Evolutionary conservation across 2,888 invertebrate species (phyloP), one percentile per base, ranked within the genome.

Genomic region (Smittia aterrima): DNA sequence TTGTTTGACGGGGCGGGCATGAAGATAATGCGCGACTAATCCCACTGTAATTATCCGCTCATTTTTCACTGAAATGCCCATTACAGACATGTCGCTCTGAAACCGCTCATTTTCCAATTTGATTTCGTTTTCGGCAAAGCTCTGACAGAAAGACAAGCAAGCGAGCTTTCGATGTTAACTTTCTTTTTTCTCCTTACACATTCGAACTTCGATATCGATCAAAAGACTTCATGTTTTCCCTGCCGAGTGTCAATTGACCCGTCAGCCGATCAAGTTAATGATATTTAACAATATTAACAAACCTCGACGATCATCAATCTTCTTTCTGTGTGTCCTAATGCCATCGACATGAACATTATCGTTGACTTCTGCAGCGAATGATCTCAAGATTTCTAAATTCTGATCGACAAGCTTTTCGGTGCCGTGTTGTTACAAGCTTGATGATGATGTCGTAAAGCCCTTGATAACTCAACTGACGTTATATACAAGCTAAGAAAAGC

Each of bases 21-120:
- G n/a, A 6, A 25, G 25, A 24, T 68, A 68, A 68, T 68, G 32
- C 24, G 47, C 53, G 68, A 47, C 41, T 68, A 68, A 68, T 68
- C 53, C 47, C 47, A 13, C 68, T 25, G 68, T 68, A 68, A 68
- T 68, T 68, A 68, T 68, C 68, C 24, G 47, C 68, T 68, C 68
- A 68, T 68, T 68, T 68, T 68, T 68, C 68, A 20, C 16, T 22
- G 18, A 47, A 47, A 47, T 4, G 53, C 53, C 53, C 53, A 47
- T 47, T 47, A 47, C 11, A 11, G 53, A 47, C 53, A 47, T 47
- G 53, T n/a, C 53, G 53, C 53, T 16, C 18, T 3, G 18, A n/a
- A 16, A 13, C n/a, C 7, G n/a, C 53, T 47, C 18, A 16, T 18
- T 47, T 47, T 47, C 18, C 53, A 16, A 16, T 47, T 16, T 18